Conservation (phyloP, 2,797 vertebrate species). For the Pseudochirops corinnae region DNA sequence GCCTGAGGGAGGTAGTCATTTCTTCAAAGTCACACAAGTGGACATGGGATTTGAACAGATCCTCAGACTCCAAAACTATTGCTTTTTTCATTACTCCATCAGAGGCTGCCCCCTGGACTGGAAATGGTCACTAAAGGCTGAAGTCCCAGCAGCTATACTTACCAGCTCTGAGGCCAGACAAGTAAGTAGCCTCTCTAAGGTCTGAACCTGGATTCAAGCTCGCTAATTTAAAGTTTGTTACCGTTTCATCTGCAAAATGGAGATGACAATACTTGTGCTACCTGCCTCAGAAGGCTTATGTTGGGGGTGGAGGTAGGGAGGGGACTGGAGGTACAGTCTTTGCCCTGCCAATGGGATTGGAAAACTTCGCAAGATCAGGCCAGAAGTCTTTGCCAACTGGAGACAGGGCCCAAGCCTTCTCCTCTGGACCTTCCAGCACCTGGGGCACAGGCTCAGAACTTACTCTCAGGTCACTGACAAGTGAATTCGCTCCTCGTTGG, state of each 20-base stretch:
- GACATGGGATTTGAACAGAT: neutral
- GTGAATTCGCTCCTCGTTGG: neutral
- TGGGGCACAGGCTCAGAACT: neutral
- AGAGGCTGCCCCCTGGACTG: neutral
- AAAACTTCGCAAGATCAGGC: neutral
- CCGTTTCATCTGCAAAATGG: neutral
- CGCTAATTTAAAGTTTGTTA: neutral
- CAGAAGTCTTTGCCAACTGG: neutral
- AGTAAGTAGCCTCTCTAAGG: neutral
- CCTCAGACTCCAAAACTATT: neutral
- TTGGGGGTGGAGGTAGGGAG: neutral
- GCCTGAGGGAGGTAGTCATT: neutral
- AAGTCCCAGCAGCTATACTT: neutral
- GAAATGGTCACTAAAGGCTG: neutral
- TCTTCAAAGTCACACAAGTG: neutral
- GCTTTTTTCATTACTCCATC: neutral
- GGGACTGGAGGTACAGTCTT: neutral
- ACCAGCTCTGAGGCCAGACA: neutral
- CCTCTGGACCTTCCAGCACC: neutral
- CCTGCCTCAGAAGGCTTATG: neutral
- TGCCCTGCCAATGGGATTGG: neutral
- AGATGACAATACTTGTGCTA: neutral
- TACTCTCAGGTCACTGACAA: neutral
- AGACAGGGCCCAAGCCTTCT: neutral
- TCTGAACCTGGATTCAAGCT: neutral